These are phyloP conservation scores for Taeniopygia guttata DNA, from an alignment of 2,797 vertebrate genomes.

Conservation along the genomic window DNA sequence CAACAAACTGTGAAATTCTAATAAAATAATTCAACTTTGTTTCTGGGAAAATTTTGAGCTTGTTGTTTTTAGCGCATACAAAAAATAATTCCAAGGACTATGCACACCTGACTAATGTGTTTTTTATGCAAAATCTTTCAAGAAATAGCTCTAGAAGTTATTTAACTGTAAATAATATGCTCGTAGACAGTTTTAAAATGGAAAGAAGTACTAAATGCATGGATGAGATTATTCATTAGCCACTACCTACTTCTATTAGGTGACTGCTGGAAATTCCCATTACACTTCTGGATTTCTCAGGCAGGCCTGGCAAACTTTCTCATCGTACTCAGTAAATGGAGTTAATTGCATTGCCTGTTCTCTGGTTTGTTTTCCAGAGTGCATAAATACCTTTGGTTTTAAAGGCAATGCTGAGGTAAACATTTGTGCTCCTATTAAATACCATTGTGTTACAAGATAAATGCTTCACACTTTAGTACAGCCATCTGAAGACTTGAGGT, in stretches of 20 bases:
- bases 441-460: background rate
- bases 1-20: background rate
- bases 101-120: background rate
- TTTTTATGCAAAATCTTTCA: background rate
- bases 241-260: background rate
- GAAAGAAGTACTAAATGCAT: background rate
- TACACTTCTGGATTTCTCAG: background rate
- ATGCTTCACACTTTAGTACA: background rate
- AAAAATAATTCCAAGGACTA: background rate
- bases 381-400: constrained; percentile 8
- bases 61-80: background rate
- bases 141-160: background rate
- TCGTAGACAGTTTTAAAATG: background rate
- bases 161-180: background rate
- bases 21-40: background rate
- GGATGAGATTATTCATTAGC: constrained; percentile 31
- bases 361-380: background rate
- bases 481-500: background rate
- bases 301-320: background rate
- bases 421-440: constrained; percentile 15
- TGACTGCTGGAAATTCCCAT: background rate
- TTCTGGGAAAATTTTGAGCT: background rate
- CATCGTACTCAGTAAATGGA: background rate
- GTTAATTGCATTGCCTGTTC: background rate
- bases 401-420: constrained; percentile 1